phyloP scores from a whole-genome alignment of 2,113 vertebrate species.

The Bettongia penicillata region DNA sequence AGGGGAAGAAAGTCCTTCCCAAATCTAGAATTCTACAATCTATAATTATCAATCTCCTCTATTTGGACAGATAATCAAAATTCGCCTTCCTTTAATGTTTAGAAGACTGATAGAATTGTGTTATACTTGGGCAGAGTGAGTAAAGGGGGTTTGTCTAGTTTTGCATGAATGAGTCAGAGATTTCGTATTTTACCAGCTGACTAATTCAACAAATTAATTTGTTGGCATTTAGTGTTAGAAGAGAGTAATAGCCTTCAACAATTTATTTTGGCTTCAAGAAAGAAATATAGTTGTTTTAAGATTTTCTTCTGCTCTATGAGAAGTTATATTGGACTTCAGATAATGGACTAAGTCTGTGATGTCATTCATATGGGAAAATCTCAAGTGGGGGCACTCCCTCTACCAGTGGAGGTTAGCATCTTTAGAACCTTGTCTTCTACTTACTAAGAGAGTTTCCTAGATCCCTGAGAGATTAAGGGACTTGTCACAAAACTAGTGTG shows the following conservation, averaged over 20 bases:
- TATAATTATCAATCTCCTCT: not conserved
- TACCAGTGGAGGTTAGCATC: not conserved
- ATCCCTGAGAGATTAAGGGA: not conserved
- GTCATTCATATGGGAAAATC: not conserved
- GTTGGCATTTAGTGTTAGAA: not conserved
- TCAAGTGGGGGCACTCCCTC: not conserved
- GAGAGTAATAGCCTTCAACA: not conserved
- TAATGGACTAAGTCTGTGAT: not conserved
- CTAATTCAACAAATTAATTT: not conserved
- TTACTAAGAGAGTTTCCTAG: not conserved
- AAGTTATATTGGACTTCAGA: not conserved
- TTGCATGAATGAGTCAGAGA: not conserved
- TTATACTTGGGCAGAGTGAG: slow-evolving; percentile 1
- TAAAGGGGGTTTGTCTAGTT: not conserved
- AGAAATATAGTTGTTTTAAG: not conserved
- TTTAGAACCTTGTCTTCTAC: not conserved
- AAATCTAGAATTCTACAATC: not conserved
- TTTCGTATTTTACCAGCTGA: not conserved
- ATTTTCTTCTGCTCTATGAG: not conserved
- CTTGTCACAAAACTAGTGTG: not conserved
- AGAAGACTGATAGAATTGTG: not conserved
- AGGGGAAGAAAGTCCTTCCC: not conserved
- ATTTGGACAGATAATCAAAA: not conserved
- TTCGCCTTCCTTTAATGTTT: not conserved
- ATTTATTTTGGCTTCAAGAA: not conserved